These are phyloP conservation scores for Bombus consobrinus DNA, from an alignment of 1,140 invertebrate species.

Conservation along the genomic window DNA sequence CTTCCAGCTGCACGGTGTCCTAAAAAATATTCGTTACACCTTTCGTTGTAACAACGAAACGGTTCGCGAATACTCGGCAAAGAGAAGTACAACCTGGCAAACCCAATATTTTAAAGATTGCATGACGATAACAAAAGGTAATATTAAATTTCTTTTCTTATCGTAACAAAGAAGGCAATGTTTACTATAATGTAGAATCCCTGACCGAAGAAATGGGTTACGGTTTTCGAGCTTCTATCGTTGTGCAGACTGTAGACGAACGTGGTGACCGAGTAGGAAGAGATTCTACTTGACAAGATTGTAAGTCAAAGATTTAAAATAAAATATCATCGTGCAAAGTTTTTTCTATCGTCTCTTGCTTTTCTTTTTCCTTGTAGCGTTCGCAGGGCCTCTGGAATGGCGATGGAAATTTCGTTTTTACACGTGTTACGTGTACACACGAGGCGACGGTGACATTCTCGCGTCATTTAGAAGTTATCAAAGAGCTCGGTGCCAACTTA, in stretches of 20 bases:
- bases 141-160: slow-evolving; percentile 6
- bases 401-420: neutral
- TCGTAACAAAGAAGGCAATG: neutral
- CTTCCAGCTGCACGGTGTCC: neutral
- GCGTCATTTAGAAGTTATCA: slow-evolving; percentile 9
- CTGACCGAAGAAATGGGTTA: neutral
- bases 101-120: neutral
- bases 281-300: neutral
- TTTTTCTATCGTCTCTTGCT: neutral
- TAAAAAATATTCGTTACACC: slow-evolving; percentile 10
- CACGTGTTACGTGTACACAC: no score
- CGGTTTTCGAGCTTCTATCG: neutral
- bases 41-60: neutral
- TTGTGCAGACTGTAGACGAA: no score
- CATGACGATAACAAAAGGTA: slow-evolving; percentile 9
- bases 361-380: neutral
- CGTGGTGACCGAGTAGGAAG: neutral
- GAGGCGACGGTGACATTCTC: neutral
- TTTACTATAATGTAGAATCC: neutral
- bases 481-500: slow-evolving; percentile 16
- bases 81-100: neutral
- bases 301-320: neutral
- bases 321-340: neutral
- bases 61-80: neutral
- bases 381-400: neutral